Conservation (phyloP, 2,797 vertebrate species). For the Amniataba percoides region DNA sequence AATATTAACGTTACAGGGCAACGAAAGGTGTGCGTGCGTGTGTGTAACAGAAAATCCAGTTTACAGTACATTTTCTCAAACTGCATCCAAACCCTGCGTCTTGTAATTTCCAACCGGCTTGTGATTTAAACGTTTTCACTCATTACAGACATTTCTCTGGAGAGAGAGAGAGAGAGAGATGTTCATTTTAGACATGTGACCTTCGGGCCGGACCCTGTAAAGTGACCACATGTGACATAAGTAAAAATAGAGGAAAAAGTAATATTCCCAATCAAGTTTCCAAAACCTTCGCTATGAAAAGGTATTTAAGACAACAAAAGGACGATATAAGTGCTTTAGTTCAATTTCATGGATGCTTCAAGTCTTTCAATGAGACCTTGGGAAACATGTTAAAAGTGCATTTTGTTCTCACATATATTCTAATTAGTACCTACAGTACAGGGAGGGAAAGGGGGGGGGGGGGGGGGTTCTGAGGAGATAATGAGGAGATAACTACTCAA, state of each 20-base stretch:
- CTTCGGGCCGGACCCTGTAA: slow-evolving; percentile 62
- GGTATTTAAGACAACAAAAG: slow-evolving; percentile 74
- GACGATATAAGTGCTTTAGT: slow-evolving; percentile 84
- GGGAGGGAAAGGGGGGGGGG: not conserved
- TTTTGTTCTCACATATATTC: slow-evolving; percentile 71
- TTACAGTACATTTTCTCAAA: slow-evolving; percentile 79
- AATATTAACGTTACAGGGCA: slow-evolving; percentile 43
- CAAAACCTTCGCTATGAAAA: slow-evolving; percentile 64
- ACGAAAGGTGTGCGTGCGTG: slow-evolving; percentile 41
- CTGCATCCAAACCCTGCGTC: slow-evolving; percentile 53
- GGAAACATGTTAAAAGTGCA: slow-evolving; percentile 86
- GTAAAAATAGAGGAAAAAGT: slow-evolving; percentile 51
- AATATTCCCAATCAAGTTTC: slow-evolving; percentile 65
- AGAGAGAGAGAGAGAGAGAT: not conserved
- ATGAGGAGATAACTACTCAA: slow-evolving; percentile 44
- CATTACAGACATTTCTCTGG: slow-evolving; percentile 44
- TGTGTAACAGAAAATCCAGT: slow-evolving; percentile 76
- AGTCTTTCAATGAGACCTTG: slow-evolving; percentile 76
- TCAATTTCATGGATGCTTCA: slow-evolving; percentile 79
- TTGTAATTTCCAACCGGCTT: slow-evolving; percentile 67
- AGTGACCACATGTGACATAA: slow-evolving; percentile 55
- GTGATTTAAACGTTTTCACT: slow-evolving; percentile 57
- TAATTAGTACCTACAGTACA: slow-evolving; percentile 73
- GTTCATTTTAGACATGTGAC: slow-evolving; percentile 51
- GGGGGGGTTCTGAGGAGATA: slow-evolving; percentile 32